phyloP scores from a whole-genome alignment of 2,888 invertebrate species.

The Eupithecia exiguata region DNA sequence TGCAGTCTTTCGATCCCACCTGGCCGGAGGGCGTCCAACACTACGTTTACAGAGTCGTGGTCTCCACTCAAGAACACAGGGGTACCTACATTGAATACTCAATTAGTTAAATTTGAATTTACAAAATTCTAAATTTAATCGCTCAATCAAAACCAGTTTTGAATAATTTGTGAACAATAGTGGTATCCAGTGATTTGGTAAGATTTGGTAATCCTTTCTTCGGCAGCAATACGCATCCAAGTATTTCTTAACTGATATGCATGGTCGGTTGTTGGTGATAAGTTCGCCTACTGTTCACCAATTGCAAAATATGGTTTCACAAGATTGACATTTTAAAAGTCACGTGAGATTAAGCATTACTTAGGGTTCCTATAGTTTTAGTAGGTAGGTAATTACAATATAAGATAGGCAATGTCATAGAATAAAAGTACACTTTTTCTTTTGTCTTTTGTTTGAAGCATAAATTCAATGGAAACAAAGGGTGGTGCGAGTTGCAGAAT shows the following conservation, averaged over 20 bases:
- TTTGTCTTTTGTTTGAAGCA: too few species aligned
- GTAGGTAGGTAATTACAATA: too few species aligned
- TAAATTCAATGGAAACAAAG: too few species aligned
- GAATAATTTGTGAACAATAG: slow-evolving; percentile 10
- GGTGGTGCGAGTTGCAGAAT: too few species aligned
- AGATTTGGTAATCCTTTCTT: slow-evolving; percentile 16
- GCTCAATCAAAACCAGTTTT: background rate
- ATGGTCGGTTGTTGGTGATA: slow-evolving; percentile 7
- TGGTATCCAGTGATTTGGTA: background rate
- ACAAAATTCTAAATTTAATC: background rate
- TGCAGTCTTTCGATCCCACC: too few species aligned
- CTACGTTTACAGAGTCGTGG: too few species aligned
- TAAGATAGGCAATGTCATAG: too few species aligned
- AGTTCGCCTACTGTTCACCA: background rate
- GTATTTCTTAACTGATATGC: slow-evolving; percentile 7
- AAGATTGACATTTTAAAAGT: background rate
- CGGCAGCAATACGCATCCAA: background rate
- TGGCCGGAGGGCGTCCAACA: too few species aligned
- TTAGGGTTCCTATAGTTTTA: too few species aligned
- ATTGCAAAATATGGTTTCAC: slow-evolving; percentile 9
- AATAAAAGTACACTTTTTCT: too few species aligned
- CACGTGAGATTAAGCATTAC: background rate
- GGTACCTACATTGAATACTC: too few species aligned
- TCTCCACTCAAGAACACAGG: too few species aligned
- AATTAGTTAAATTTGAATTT: background rate